These are phyloP conservation scores for Menidia menidia DNA, from an alignment of 2,797 vertebrate genomes.

Conservation along the genomic window DNA sequence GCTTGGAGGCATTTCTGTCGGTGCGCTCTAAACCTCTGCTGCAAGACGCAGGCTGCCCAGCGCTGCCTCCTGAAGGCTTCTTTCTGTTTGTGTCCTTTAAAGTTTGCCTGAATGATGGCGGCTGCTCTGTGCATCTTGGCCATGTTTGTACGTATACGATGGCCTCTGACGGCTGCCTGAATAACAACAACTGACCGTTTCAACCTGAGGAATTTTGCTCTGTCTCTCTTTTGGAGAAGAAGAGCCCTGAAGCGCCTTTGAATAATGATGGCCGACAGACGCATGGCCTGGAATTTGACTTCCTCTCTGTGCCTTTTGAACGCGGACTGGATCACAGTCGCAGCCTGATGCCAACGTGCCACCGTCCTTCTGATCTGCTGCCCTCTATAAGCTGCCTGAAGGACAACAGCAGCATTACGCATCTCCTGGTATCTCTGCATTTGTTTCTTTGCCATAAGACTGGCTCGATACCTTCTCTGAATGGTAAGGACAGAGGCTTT, in stretches of 20 bases:
- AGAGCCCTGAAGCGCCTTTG: slow-evolving; percentile 72
- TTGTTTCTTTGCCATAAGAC: slow-evolving; percentile 48
- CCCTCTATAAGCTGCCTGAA: slow-evolving; percentile 76
- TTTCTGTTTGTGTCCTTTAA: slow-evolving; percentile 31
- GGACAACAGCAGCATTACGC: slow-evolving; percentile 29
- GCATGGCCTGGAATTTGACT: slow-evolving; percentile 76
- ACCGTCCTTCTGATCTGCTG: slow-evolving; percentile 56
- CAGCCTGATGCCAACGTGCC: slow-evolving; percentile 49
- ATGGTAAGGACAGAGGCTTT: slow-evolving; percentile 67
- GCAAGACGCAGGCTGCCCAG: slow-evolving; percentile 48
- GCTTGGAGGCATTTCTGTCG: not conserved
- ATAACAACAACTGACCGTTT: slow-evolving; percentile 56
- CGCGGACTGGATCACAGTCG: slow-evolving; percentile 74
- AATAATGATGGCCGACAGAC: slow-evolving; percentile 73
- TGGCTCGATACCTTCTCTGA: slow-evolving; percentile 82
- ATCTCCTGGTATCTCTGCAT: slow-evolving; percentile 40
- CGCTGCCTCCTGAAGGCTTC: slow-evolving; percentile 23
- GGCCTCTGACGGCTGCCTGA: slow-evolving; percentile 72
- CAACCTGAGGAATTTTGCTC: slow-evolving; percentile 43
- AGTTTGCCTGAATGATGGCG: slow-evolving; percentile 49
- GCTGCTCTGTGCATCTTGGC: slow-evolving; percentile 51
- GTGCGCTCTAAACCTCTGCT: slow-evolving; percentile 56
- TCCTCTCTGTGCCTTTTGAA: slow-evolving; percentile 73
- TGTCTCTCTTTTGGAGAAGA: slow-evolving; percentile 36
- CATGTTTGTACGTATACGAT: slow-evolving; percentile 6